Evolutionary conservation across 30 jellyfish, hydroid and myxozoan species (phyloP).

Genomic region (Turritopsis rubra): DNA sequence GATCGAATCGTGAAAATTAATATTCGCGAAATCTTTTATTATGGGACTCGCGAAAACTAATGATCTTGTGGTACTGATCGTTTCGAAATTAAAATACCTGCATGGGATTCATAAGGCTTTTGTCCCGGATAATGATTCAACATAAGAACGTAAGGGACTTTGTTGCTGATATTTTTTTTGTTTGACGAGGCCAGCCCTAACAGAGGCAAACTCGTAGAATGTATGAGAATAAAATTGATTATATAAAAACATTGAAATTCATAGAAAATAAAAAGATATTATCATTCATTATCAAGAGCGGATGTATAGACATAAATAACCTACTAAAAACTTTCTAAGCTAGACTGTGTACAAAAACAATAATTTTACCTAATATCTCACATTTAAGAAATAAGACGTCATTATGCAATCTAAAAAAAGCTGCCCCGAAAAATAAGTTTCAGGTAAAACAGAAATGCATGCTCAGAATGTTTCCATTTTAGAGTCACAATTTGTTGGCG

Average conservation of each 20-base stretch:
- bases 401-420: no score
- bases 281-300: no score
- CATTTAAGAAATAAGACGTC: neutral
- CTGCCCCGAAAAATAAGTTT: no score
- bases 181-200: neutral
- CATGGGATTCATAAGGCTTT: no score
- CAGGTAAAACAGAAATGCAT: neutral
- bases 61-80: no score
- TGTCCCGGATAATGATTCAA: no score
- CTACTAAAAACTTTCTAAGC: neutral
- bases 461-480: neutral
- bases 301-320: neutral
- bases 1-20: no score
- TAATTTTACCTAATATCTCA: neutral
- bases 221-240: neutral
- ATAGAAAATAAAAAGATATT: neutral
- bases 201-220: neutral
- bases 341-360: neutral
- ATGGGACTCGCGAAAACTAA: no score
- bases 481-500: neutral
- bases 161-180: no score
- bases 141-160: neutral
- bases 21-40: no score
- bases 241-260: neutral
- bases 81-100: no score